Conservation (phyloP, 2,797 vertebrate species). For the Dromococcyx pavoninus region DNA sequence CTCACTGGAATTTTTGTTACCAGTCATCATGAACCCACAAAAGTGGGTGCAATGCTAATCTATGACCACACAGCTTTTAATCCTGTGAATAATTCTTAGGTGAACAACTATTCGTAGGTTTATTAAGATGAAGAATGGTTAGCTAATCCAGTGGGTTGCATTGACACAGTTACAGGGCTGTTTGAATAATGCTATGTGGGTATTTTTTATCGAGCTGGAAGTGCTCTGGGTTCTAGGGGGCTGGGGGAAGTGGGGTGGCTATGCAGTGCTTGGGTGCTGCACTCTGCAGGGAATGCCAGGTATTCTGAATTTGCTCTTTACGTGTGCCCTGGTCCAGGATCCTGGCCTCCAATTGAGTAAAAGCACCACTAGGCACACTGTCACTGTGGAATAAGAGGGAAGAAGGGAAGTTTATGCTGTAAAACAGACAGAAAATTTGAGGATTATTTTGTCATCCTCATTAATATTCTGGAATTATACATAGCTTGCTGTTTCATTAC, state of each 20-base stretch:
- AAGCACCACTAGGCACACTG: not conserved
- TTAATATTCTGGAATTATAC: not conserved
- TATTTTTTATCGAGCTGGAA: not conserved
- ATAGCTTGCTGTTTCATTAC: not conserved
- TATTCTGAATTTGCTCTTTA: not conserved
- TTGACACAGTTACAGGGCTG: not conserved
- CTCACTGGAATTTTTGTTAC: not conserved
- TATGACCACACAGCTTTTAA: not conserved
- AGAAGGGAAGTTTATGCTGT: not conserved
- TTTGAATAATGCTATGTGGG: fast-evolving
- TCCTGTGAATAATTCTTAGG: not conserved
- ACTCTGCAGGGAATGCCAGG: not conserved
- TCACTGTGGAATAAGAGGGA: not conserved
- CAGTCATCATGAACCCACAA: not conserved
- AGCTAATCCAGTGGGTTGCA: not conserved
- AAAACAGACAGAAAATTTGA: not conserved
- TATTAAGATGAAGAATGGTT: not conserved
- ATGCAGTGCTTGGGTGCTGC: not conserved
- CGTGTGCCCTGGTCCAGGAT: not conserved
- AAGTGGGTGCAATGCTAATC: not conserved
- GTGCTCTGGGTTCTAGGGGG: not conserved
- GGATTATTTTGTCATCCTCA: not conserved
- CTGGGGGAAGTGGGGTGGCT: not conserved
- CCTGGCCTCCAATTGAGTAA: not conserved
- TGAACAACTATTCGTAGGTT: not conserved